A percentile compares a stretch with the other conserved stretches of the same genome.
These are phyloP conservation scores for Drosophila fulvimacula DNA, from an alignment of 2,888 invertebrate genomes.

Conservation along the genomic window DNA sequence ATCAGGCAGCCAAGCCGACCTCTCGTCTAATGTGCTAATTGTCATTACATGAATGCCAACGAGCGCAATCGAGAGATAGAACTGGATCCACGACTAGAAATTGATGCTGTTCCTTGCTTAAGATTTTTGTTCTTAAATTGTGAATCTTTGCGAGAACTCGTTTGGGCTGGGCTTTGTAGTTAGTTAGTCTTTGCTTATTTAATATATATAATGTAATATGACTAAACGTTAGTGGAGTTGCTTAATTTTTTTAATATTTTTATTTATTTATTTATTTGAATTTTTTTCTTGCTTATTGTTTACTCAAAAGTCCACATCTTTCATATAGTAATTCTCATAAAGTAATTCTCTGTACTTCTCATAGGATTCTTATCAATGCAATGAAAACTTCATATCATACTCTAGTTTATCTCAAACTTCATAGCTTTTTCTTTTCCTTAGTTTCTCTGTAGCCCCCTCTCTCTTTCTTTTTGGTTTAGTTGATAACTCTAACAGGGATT, in stretches of 20 bases:
- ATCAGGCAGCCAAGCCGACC: conserved; percentile 46
- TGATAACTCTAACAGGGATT: too few species aligned
- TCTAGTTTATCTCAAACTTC: too few species aligned
- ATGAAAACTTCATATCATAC: too few species aligned
- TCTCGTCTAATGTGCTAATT: conserved; percentile 62
- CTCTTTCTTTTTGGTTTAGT: too few species aligned
- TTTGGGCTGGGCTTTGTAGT: background rate
- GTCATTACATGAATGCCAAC: conserved; percentile 70
- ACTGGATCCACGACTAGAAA: background rate
- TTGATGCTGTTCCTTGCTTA: conserved; percentile 1
- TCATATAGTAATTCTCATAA: too few species aligned
- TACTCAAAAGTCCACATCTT: background rate
- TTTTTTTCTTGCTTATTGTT: too few species aligned
- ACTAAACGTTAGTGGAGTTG: too few species aligned
- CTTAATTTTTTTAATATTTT: background rate
- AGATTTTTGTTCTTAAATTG: background rate
- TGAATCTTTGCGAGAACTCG: background rate
- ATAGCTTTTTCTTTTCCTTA: too few species aligned
- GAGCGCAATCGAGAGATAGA: conserved; percentile 5
- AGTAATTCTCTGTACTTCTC: background rate
- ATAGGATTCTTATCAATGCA: too few species aligned
- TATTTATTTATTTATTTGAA: too few species aligned
- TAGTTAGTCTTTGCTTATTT: background rate
- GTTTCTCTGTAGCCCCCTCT: too few species aligned
- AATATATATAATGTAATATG: too few species aligned